Evolutionary conservation across 2,797 vertebrate genomes (phyloP).

Genomic region (Petrocephalus schoutedeni): DNA sequence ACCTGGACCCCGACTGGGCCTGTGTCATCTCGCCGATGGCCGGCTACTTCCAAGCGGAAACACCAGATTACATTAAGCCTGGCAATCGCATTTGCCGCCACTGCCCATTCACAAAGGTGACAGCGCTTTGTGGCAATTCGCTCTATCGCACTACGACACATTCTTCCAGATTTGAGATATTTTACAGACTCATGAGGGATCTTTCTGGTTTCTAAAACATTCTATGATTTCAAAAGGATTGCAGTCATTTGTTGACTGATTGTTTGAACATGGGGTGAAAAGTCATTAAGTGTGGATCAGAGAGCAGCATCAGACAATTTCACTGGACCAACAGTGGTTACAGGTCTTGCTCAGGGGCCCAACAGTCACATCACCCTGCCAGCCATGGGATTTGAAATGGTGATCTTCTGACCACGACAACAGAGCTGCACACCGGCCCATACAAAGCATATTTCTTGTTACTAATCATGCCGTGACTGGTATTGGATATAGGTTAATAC

Average conservation of each 20-base stretch:
- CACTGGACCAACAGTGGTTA: neutral
- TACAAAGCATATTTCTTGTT: neutral
- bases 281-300: neutral
- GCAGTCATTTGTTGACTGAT: neutral
- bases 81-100: neutral
- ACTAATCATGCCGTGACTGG: neutral
- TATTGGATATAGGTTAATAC: neutral
- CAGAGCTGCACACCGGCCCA: neutral
- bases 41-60: neutral
- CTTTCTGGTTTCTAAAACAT: neutral
- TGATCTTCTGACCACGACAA: neutral
- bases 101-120: neutral
- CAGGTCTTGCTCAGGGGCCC: neutral
- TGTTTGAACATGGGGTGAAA: neutral
- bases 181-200: neutral
- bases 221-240: neutral
- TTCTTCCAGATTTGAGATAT: neutral
- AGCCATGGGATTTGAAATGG: neutral
- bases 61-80: neutral
- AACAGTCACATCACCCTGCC: neutral
- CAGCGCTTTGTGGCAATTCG: neutral
- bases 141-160: neutral
- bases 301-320: neutral
- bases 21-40: neutral
- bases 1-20: neutral